These are phyloP conservation scores for Orgyia antiqua DNA, from an alignment of 2,888 invertebrate species.

Conservation along the genomic window DNA sequence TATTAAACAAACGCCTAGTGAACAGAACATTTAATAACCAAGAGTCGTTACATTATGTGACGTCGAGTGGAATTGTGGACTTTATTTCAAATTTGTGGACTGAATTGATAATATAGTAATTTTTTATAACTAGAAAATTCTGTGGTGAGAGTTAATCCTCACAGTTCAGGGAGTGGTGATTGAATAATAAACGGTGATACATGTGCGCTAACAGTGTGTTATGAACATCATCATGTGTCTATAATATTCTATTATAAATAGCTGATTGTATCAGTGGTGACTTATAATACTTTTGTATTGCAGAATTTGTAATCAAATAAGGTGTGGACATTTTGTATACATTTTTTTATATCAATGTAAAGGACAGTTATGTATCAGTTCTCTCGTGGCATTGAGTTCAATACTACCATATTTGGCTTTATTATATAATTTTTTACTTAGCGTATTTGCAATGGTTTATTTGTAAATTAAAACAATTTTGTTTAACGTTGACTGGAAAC, in stretches of 20 bases:
- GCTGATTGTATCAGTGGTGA: slow-evolving; percentile 53
- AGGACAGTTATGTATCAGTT: slow-evolving; percentile 56
- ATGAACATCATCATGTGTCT: slow-evolving; percentile 42
- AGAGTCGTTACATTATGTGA: slow-evolving; percentile 43
- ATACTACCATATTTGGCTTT: slow-evolving; percentile 29
- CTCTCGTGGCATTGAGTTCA: slow-evolving; percentile 71
- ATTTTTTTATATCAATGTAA: slow-evolving; percentile 63
- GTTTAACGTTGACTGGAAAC: too few relatives aligned
- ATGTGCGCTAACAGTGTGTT: slow-evolving; percentile 52
- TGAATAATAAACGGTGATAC: slow-evolving; percentile 40
- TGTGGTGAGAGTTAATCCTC: slow-evolving; percentile 75
- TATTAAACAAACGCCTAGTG: slow-evolving; percentile 71
- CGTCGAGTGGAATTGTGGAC: slow-evolving; percentile 70
- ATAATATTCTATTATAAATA: slow-evolving; percentile 33
- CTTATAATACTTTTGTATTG: slow-evolving; percentile 66
- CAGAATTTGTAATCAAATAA: slow-evolving; percentile 65
- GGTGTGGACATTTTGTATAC: slow-evolving; percentile 73
- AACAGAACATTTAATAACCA: slow-evolving; percentile 64
- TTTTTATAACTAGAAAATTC: slow-evolving; percentile 73
- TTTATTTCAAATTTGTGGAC: slow-evolving; percentile 77
- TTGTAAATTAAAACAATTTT: too few relatives aligned
- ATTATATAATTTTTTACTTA: slow-evolving; percentile 14
- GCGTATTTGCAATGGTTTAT: slow-evolving; percentile 10
- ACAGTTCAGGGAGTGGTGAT: slow-evolving; percentile 61
- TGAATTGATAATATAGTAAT: slow-evolving; percentile 71